phyloP scores from a whole-genome alignment of 2,888 invertebrate species.

The Phengaris alcon region DNA sequence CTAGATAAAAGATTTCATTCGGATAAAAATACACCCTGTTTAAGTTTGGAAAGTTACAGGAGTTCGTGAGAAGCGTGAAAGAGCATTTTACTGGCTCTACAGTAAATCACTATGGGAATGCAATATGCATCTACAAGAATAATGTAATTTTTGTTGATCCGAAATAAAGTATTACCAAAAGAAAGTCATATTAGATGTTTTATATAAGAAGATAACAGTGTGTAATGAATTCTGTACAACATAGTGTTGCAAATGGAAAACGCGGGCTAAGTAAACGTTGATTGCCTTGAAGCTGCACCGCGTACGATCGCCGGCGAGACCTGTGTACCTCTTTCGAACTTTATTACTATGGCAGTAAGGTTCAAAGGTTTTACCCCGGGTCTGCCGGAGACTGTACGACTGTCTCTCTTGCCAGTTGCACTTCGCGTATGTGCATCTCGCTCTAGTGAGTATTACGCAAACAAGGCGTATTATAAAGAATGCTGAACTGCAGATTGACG shows the following conservation, averaged over 20 bases:
- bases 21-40: too few relatives aligned
- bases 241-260: conserved; percentile 59
- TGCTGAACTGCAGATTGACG: conserved; percentile 53
- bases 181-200: conserved; percentile 13
- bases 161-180: neutral
- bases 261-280: conserved; percentile 68
- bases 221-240: conserved; percentile 35
- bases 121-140: too few relatives aligned
- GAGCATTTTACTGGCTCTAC: too few relatives aligned
- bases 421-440: conserved; percentile 47
- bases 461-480: conserved; percentile 49
- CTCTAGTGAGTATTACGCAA: conserved; percentile 48
- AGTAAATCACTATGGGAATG: too few relatives aligned
- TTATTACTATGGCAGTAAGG: neutral
- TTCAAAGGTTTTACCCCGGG: neutral
- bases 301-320: conserved; percentile 35
- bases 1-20: too few relatives aligned
- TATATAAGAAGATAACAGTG: neutral
- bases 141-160: too few relatives aligned
- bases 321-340: neutral
- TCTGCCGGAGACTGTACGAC: conserved; percentile 37
- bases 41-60: too few relatives aligned
- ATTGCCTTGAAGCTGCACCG: conserved; percentile 68
- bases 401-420: conserved; percentile 41
- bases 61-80: too few relatives aligned